Evolutionary conservation across 2,888 invertebrate species (phyloP), one percentile per base, ranked within the genome.

Genomic region (Druceiella hillmani): DNA sequence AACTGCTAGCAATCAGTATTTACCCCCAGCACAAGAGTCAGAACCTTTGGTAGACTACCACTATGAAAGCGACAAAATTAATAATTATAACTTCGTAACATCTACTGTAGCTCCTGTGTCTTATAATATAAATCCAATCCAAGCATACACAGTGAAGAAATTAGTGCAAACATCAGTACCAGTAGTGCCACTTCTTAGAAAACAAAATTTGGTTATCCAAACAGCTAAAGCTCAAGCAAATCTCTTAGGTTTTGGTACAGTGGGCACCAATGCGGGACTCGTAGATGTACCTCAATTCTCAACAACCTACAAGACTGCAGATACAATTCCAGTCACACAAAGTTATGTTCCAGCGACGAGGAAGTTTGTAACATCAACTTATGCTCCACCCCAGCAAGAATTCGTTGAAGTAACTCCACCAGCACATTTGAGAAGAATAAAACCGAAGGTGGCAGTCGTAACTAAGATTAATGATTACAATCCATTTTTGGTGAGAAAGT

Each of bases 381-480:
- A 59, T 34, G 57, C 58, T 4, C 65, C 65, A 9, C 53, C 56
- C 24, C 56, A 58, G 46, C 66, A 69, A 55, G 63, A 64, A 24
- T 48, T 64, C 14, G 59, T 64, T 14, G 68, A 72, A 52, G 64
- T 69, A 0, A 62, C 61, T 9, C 61, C 65, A 6, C 48, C 56
- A 12, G 46, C 50, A 5, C 62, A 63, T 11, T 41, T 55, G 31
- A 56, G 63, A 37, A 62, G 60, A 54, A 58, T 56, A 1, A 71
- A 69, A 45, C 71, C 74, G 14, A 72, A 70, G 50, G 70, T 73
- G 22, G 74, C 72, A 25, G 75, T 80, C 5, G 76, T 82, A 2
- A 76, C 82, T 1, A 81, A 82, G 56, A 73, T 80, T 44, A 83
- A 83, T 49, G 83, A 83, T 48, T 76, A 81, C 48, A 83, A 83